A percentile compares a stretch with the other conserved stretches of the same genome.
Conservation (phyloP, 2,888 invertebrate species). For the Diadegma fenestrale region DNA sequence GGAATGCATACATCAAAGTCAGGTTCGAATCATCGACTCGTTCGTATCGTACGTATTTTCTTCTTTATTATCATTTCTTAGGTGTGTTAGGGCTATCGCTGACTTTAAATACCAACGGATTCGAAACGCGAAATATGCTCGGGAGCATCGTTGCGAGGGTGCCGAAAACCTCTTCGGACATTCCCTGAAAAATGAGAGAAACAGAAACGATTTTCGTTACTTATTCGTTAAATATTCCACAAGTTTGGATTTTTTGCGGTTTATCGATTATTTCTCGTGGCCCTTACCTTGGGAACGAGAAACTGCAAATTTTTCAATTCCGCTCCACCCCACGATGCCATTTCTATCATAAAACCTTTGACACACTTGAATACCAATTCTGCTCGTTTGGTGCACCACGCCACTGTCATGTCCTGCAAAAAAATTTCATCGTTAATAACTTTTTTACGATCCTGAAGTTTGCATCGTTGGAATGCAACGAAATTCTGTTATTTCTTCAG, state of each 20-base stretch:
- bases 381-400: slow-evolving; percentile 98
- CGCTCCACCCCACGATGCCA: slow-evolving; percentile 96
- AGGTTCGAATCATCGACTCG: slow-evolving; percentile 43
- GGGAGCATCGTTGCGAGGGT: slow-evolving; percentile 95
- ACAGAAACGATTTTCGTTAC: slow-evolving; percentile 3
- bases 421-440: slow-evolving; percentile 25
- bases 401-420: slow-evolving; percentile 95
- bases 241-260: background rate
- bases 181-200: slow-evolving; percentile 86
- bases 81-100: slow-evolving; percentile 84
- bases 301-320: slow-evolving; percentile 95
- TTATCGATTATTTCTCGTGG: background rate
- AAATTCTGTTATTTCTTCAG: no score
- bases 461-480: no score
- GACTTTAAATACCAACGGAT: slow-evolving; percentile 92
- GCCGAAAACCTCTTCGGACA: slow-evolving; percentile 93
- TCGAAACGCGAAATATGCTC: slow-evolving; percentile 97
- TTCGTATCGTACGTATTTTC: slow-evolving; percentile 31
- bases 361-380: slow-evolving; percentile 99
- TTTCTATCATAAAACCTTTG: slow-evolving; percentile 99
- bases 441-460: no score
- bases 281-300: slow-evolving; percentile 90
- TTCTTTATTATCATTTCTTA: slow-evolving; percentile 78
- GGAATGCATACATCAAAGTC: slow-evolving; percentile 53
- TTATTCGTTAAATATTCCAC: background rate